Conservation (phyloP, 2,888 invertebrate genomes). For the Scrobipalpa atriplicella region DNA sequence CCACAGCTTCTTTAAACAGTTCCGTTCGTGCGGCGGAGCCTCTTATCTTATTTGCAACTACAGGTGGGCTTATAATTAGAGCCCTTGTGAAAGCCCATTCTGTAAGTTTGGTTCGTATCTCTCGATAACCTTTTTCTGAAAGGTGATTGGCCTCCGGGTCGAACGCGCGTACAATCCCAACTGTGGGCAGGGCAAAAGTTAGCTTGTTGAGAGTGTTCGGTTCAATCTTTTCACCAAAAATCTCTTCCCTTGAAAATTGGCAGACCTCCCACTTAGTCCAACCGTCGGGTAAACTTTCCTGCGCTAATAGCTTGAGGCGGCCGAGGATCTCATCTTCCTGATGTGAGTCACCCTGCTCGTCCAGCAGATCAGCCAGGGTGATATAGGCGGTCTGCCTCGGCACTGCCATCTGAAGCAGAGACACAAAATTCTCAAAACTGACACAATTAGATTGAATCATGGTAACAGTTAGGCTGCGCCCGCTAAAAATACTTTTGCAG, state of each 20-base stretch:
- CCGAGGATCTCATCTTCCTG: no score
- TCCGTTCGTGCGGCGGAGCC: constrained; percentile 23
- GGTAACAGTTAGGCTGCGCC: no score
- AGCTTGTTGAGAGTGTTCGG: constrained; percentile 33
- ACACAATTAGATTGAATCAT: no score
- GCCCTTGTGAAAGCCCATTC: constrained; percentile 30
- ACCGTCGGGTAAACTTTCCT: constrained; percentile 17
- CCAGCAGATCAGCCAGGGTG: background rate
- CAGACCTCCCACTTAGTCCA: constrained; percentile 1
- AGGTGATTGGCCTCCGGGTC: constrained; percentile 31
- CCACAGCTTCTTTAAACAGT: background rate
- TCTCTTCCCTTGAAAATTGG: constrained; percentile 25
- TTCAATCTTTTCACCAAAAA: constrained; percentile 29
- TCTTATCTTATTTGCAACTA: constrained; percentile 31
- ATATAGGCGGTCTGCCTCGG: background rate
- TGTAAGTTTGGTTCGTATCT: background rate
- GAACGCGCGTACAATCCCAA: constrained; percentile 30
- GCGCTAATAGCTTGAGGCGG: constrained; percentile 18
- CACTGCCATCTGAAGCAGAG: background rate
- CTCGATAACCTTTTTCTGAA: constrained; percentile 31
- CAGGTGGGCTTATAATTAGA: constrained; percentile 34
- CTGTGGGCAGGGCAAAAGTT: constrained; percentile 33
- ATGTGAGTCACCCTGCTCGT: background rate
- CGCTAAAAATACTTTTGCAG: no score
- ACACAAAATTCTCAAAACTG: no score